Evolutionary conservation across 2,113 vertebrate genomes (phyloP).

Genomic region (Bambusicola thoracicus): DNA sequence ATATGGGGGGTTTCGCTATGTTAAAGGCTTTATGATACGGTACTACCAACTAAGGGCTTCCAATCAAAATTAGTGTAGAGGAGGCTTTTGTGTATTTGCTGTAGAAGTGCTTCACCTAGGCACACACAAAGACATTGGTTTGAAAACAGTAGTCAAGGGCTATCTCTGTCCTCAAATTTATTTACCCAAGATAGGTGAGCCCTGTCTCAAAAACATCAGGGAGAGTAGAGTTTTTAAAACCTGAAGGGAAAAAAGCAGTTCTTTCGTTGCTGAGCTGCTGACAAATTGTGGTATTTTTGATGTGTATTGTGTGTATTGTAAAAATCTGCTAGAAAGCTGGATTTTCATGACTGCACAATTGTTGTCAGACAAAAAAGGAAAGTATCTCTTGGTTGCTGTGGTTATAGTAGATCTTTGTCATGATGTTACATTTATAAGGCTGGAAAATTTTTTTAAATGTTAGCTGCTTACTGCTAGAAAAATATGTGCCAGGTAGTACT

Average conservation of each 20-base stretch:
- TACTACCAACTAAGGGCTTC: not conserved
- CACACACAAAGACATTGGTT: accelerated
- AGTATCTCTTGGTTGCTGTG: not conserved
- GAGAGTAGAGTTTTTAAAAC: not conserved
- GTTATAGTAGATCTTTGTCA: not conserved
- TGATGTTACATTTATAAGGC: not conserved
- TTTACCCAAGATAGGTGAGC: not conserved
- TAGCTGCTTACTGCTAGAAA: not conserved
- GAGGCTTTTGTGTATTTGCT: not conserved
- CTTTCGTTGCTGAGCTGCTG: not conserved
- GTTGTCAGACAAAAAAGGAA: not conserved
- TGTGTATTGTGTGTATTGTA: not conserved
- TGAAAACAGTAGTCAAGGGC: not conserved
- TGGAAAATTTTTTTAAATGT: not conserved
- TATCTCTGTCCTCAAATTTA: not conserved
- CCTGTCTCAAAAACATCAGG: not conserved
- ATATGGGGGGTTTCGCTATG: not conserved
- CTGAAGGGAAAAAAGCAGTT: not conserved
- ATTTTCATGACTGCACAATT: not conserved
- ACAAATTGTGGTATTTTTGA: not conserved
- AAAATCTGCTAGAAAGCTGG: not conserved
- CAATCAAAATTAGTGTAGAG: not conserved
- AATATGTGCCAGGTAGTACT: not conserved
- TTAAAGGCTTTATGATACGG: not conserved
- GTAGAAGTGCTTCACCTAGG: not conserved